Base-by-base conservation (phyloP, 2,888 invertebrate genomes). In the Autographa gamma region DNA sequence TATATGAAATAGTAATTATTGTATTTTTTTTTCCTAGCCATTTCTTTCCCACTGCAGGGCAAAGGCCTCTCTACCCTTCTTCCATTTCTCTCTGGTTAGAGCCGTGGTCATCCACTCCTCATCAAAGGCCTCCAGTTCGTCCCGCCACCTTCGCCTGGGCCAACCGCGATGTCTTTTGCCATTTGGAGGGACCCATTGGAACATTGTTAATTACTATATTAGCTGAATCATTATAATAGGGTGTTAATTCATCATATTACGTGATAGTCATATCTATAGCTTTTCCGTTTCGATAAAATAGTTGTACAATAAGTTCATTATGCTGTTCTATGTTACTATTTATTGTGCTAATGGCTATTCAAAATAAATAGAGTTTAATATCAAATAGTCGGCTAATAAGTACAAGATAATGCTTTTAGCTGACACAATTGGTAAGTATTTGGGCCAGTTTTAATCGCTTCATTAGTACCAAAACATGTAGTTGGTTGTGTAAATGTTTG, bases 401-500 rank as follows among this genome's bases (percentile, higher is more conserved):
- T 43, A 48, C 48, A n/a, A n/a, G 48, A n/a, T n/a, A 48, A 6
- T 48, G 48, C 48, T 48, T 48, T 48, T 48, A 48, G 43, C 16
- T 43, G 48, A 48, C 14, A 8, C n/a, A n/a, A n/a, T 48, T 6
- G 48, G 48, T 48, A n/a, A 48, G n/a, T 41, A 64, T 59, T 52
- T 41, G 41, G n/a, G 9, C n/a, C 13, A 52, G 48, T 61, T 69
- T 65, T 63, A 63, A 63, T 58, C 43, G 66, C 79, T 67, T 71
- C 66, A 66, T 58, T 59, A 69, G 61, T 52, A 31, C 18, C 58
- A 18, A 68, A 68, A 68, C 60, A 74, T 60, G 61, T 66, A 66
- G 80, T 75, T 71, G 18, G 61, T 74, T 69, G 71, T 65, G 79
- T 64, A 85, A 83, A 85, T 80, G 83, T 85, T 85, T 58, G 68